Base-by-base conservation (phyloP, 1,140 invertebrate genomes). In the Stegodyphus mimosarum region DNA sequence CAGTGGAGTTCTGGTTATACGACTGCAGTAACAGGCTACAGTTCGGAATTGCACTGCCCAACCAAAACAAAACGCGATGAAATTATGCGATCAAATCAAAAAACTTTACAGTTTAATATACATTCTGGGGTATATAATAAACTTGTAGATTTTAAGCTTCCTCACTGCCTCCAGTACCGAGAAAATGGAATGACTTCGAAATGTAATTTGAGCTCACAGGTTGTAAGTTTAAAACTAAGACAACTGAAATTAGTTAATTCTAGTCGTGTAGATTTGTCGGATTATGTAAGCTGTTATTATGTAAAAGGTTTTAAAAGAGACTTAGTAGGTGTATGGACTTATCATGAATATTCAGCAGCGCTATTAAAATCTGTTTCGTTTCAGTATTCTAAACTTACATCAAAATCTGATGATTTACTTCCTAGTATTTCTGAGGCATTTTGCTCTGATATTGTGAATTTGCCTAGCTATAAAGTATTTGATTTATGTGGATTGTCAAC, bases 291-390 rank as follows among this genome's bases (percentile, higher is more conserved):
- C 51, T 72, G 78, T 15, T 81, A 81, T 51, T 72, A 60, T 51
- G 53, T 81, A 6, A 81, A 71, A 72, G 78, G 78, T 18, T 81
- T 72, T 72, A 81, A 72, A 63, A 55, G 51, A 63, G 55, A 81
- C 9, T 48, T 81, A 18, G 15, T 81, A 72, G 78, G 67, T 51
- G 78, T 69, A n/a, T 81, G 78, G 78, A 72, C 78, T 6, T 81
- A 81, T 51, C 78, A 81, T 51, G 78, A 81, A 13, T 81, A 81
- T 63, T 81, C 78, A 60, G 78, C 78, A 15, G 72, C 78, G 13
- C 33, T 81, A 48, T 53, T 81, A 10, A 72, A 81, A 72, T 71
- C 78, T 11, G 51, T 81, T n/a, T 72, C 78, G 15, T 81, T 81
- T 55, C 69, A 81, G 9, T 81, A 63, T 49, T 9, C 66, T n/a